phyloP scores from a whole-genome alignment of 2,888 invertebrate species.

The Sicus ferrugineus region DNA sequence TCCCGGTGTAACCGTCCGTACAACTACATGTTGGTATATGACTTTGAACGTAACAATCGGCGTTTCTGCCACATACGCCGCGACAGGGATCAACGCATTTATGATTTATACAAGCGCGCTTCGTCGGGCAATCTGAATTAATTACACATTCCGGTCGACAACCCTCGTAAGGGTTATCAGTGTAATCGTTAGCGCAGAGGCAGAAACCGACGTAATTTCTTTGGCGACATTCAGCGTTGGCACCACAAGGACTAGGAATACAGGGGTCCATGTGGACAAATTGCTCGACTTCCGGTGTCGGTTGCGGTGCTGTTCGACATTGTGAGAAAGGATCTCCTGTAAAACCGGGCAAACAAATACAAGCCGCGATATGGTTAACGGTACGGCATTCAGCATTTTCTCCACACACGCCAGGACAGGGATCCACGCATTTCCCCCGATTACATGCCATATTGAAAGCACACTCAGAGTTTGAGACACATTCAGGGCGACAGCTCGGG shows the following conservation, averaged over 20 bases:
- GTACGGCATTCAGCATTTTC: conserved; percentile 80
- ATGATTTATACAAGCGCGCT: conserved; percentile 79
- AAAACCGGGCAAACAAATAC: conserved; percentile 74
- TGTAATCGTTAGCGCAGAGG: conserved; percentile 79
- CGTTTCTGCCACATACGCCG: conserved; percentile 80
- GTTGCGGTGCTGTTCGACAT: conserved; percentile 67
- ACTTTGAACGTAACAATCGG: conserved; percentile 80
- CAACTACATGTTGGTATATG: conserved; percentile 87
- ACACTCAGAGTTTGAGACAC: conserved; percentile 82
- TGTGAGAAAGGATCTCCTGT: conserved; percentile 78
- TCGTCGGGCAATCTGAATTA: conserved; percentile 82
- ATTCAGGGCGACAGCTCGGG: conserved; percentile 78
- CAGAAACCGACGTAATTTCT: conserved; percentile 78
- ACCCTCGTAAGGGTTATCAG: conserved; percentile 81
- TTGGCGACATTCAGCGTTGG: conserved; percentile 75
- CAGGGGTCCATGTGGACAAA: no score
- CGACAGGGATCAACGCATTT: conserved; percentile 84
- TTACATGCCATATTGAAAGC: conserved; percentile 76
- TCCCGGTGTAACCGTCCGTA: conserved; percentile 75
- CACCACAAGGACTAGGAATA: conserved; percentile 84
- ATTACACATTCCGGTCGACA: conserved; percentile 87
- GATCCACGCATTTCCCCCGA: conserved; percentile 78
- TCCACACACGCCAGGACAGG: conserved; percentile 80
- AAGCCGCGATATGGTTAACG: conserved; percentile 83
- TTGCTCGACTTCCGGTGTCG: no score